Evolutionary conservation across 2,797 vertebrate genomes (phyloP).

Genomic region (Phyllotis vaccarum): DNA sequence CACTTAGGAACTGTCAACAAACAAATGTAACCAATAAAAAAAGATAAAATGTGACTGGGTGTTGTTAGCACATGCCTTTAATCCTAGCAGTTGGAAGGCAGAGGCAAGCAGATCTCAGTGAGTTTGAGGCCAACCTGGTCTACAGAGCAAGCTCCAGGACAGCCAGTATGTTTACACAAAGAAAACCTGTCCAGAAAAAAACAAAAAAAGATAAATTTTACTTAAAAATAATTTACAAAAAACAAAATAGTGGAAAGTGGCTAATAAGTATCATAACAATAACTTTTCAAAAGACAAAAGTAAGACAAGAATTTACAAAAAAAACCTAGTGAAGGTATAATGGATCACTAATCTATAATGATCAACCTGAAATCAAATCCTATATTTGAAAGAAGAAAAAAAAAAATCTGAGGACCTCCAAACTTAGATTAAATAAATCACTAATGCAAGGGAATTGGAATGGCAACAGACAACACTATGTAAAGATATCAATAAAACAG

Average conservation of each 20-base stretch:
- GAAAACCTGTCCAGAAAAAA: too few relatives aligned
- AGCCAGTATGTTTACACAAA: too few relatives aligned
- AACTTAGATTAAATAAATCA: constrained; percentile 24
- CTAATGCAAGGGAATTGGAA: neutral
- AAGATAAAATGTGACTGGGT: neutral
- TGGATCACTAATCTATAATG: constrained; percentile 7
- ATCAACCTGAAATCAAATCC: constrained; percentile 34
- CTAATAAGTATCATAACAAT: neutral
- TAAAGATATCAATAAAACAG: neutral
- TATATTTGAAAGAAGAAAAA: neutral
- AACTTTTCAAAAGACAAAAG: constrained; percentile 9
- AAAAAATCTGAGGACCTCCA: neutral
- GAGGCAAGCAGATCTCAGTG: too few relatives aligned
- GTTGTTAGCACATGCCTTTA: too few relatives aligned
- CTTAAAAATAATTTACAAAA: too few relatives aligned
- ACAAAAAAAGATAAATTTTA: too few relatives aligned
- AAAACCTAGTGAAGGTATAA: neutral
- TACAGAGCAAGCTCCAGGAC: too few relatives aligned
- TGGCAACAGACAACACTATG: neutral
- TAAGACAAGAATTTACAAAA: constrained; percentile 8
- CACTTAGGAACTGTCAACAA: neutral
- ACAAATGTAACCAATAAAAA: neutral
- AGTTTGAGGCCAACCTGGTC: too few relatives aligned
- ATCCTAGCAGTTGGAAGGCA: too few relatives aligned
- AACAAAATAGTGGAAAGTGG: neutral